phyloP scores from a whole-genome alignment of 37 sponge, comb jelly and placozoan species.

The Geodia barretti region DNA sequence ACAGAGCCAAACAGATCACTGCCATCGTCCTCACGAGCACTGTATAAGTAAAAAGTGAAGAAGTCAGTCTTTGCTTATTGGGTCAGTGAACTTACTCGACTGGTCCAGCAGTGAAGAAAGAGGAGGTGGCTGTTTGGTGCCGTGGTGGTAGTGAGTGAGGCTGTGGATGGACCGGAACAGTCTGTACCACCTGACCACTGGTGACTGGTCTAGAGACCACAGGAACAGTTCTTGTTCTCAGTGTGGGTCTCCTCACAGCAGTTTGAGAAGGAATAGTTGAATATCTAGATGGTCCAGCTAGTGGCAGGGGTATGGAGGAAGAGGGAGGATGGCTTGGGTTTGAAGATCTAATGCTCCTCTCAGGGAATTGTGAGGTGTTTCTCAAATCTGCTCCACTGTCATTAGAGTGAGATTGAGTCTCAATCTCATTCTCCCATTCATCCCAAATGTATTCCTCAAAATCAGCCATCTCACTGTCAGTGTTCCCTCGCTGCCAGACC shows the following conservation, averaged over 20 bases:
- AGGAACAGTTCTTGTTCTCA: no score
- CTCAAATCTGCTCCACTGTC: background rate
- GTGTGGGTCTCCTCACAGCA: no score
- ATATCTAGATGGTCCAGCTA: no score
- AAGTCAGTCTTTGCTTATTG: no score
- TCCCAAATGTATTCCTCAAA: background rate
- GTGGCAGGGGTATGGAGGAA: no score
- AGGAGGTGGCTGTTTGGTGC: conserved; percentile 1
- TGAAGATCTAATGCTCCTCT: background rate
- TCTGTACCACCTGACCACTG: no score
- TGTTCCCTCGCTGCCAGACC: no score
- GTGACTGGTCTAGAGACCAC: no score
- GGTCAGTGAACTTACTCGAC: background rate
- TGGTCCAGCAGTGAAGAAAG: conserved; percentile 46
- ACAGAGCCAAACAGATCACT: conserved; percentile 33
- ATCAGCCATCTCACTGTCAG: background rate
- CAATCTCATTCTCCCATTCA: background rate
- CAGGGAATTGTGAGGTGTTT: background rate
- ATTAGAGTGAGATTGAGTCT: no score
- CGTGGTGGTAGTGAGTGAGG: background rate
- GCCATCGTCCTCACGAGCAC: conserved; percentile 21
- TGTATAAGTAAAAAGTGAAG: no score
- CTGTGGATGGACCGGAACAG: background rate
- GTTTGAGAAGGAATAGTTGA: no score
- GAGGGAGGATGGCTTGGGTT: no score